Conservation (phyloP, 2,888 invertebrate species). For the Halictus ligatus region DNA sequence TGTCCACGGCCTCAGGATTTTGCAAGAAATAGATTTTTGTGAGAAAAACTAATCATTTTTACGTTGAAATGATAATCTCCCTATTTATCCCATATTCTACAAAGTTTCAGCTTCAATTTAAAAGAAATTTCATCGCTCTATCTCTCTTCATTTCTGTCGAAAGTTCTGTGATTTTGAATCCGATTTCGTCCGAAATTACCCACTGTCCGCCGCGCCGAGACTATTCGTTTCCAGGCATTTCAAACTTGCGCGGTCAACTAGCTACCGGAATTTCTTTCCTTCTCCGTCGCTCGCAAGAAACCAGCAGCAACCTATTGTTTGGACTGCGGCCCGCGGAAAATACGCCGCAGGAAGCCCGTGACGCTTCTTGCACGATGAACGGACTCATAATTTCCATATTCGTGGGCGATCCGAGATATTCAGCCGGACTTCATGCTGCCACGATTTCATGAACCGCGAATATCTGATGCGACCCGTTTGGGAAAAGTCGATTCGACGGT, state of each 20-base stretch:
- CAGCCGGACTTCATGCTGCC: not conserved
- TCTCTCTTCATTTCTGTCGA: no score
- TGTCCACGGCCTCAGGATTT: no score
- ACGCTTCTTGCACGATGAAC: slow-evolving; percentile 39
- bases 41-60: no score
- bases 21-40: no score
- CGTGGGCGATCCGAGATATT: slow-evolving; percentile 27
- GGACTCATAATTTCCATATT: slow-evolving; percentile 33
- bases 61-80: no score
- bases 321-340: slow-evolving; percentile 14
- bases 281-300: slow-evolving; percentile 52
- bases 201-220: not conserved
- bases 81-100: no score
- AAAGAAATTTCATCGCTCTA: no score
- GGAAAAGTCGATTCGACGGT: not conserved
- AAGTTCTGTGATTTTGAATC: no score
- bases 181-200: no score
- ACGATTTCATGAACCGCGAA: not conserved
- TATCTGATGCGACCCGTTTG: not conserved
- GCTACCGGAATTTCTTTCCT: slow-evolving; percentile 58
- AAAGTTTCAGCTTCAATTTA: no score
- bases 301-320: slow-evolving; percentile 61
- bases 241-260: slow-evolving; percentile 56
- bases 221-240: slow-evolving; percentile 50
- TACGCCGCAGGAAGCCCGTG: slow-evolving; percentile 38